Conservation (phyloP, 2,888 invertebrate species). For the Coenonympha arcania region DNA sequence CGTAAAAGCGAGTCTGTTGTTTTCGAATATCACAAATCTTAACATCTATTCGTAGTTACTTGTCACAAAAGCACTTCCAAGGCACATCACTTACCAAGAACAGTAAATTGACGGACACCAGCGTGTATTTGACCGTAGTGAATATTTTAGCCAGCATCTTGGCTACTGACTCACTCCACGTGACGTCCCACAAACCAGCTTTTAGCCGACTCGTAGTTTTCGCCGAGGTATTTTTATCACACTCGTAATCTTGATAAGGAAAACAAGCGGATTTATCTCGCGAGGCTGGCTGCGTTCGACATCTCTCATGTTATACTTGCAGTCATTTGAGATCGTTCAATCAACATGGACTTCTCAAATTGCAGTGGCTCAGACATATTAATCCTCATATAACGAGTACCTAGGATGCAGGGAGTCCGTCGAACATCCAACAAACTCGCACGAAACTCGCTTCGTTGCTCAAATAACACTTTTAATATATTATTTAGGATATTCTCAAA, state of each 20-base stretch:
- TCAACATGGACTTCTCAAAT: constrained; percentile 1
- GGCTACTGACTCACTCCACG: constrained; percentile 29
- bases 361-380: no score
- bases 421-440: no score
- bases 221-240: constrained; percentile 65
- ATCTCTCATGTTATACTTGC: constrained; percentile 29
- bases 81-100: constrained; percentile 50
- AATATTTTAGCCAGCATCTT: constrained; percentile 67
- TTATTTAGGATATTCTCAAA: no score
- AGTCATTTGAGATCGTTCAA: constrained; percentile 22
- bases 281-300: constrained; percentile 30
- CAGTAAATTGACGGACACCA: constrained; percentile 58
- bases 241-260: constrained; percentile 66
- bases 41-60: no score
- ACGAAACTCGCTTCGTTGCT: no score
- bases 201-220: constrained; percentile 45
- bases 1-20: no score
- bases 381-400: no score
- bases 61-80: constrained; percentile 19
- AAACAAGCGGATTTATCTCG: constrained; percentile 63
- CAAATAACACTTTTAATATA: no score
- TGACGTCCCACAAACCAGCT: constrained; percentile 40
- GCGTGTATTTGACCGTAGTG: constrained; percentile 61
- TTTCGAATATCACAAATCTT: no score
- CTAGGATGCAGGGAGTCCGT: no score